phyloP scores from a whole-genome alignment of 1,140 invertebrate species.

The Carcinoscorpius rotundicauda region DNA sequence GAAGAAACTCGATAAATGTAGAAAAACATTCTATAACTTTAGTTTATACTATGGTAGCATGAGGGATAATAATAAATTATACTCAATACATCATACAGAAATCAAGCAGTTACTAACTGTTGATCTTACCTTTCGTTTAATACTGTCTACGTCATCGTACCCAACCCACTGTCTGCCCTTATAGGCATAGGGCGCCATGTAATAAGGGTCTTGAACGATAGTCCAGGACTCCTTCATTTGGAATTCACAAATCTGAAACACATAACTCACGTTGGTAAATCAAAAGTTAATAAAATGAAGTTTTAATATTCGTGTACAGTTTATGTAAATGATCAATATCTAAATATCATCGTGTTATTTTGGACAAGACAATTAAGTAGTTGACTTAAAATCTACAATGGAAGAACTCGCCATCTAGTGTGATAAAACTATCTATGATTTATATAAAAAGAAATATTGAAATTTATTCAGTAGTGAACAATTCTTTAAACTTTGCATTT shows the following conservation, averaged over 20 bases:
- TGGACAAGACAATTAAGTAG: too few relatives aligned
- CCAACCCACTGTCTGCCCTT: slow-evolving; percentile 55
- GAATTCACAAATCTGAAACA: slow-evolving; percentile 25
- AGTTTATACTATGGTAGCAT: too few relatives aligned
- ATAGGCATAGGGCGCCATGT: slow-evolving; percentile 49
- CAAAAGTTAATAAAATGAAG: background rate
- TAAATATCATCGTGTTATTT: too few relatives aligned
- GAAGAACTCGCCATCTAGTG: background rate
- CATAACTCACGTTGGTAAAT: background rate
- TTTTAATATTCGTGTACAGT: background rate
- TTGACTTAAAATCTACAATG: too few relatives aligned
- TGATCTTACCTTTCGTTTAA: slow-evolving; percentile 14
- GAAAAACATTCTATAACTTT: too few relatives aligned
- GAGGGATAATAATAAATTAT: slow-evolving; percentile 14
- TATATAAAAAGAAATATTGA: background rate
- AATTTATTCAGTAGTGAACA: background rate
- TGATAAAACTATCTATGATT: background rate
- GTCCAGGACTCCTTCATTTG: slow-evolving; percentile 33
- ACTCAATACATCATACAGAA: slow-evolving; percentile 32
- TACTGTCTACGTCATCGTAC: slow-evolving; percentile 54
- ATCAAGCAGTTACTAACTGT: slow-evolving; percentile 31
- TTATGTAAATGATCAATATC: too few relatives aligned
- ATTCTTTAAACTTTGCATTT: background rate
- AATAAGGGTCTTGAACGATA: slow-evolving; percentile 39
- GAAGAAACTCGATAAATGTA: too few relatives aligned